Base-by-base conservation (phyloP, 2,888 invertebrate genomes). In the Perdita meconis region DNA sequence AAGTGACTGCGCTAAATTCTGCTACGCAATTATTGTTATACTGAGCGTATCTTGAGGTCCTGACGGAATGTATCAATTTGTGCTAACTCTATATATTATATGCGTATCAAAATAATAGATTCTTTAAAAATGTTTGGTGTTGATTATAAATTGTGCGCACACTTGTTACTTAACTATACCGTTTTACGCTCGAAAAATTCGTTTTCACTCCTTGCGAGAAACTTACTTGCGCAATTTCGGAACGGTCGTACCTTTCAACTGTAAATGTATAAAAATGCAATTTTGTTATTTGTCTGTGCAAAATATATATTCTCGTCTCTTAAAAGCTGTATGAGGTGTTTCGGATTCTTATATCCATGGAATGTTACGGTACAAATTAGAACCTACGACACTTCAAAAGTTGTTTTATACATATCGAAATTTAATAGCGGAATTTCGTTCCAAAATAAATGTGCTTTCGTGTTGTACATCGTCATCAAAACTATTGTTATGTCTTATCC, bases 31-130 rank as follows among this genome's bases (percentile, higher is more conserved):
- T 60, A 64, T 64, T 44, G 26, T 34, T 70, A 69, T 67, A 61
- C 74, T 77, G 78, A 71, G 71, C 71, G 78, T 69, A 64, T 61
- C 47, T 51, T 66, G 67, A 74, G 63, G 74, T 80, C 51, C 34
- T 80, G 68, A 68, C 74, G 80, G 80, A 80, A 80, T 80, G 80
- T 80, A 71, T 59, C 60, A 71, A 71, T 63, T 61, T 53, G n/a
- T 65, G 66, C 60, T 78, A 79, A 53, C 30, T 68, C 61, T 73
- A 60, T 53, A 22, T 55, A 34, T 73, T 69, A 51, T 34, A 30
- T 40, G n/a, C n/a, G 34, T 73, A 56, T 50, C 24, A 71, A 65
- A 79, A 78, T 70, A 77, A 57, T 16, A 70, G 16, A 61, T 57
- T 65, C 40, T 63, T 42, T 69, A 22, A 50, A 42, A 76, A 47